Base-by-base conservation (phyloP, 2,797 vertebrate genomes). In the Zenarchopterus dispar region DNA sequence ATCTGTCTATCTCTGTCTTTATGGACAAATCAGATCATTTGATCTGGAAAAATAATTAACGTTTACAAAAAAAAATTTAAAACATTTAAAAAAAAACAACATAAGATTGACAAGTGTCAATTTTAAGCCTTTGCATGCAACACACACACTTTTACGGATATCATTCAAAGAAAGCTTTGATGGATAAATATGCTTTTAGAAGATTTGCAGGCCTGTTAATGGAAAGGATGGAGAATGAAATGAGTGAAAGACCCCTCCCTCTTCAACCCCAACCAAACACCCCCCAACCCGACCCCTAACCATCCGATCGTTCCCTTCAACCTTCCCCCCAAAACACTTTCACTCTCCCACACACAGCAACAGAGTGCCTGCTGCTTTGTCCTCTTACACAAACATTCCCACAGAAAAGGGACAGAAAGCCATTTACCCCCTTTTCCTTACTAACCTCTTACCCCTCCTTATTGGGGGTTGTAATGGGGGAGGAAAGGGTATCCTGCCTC, bases 381-480 rank as follows among this genome's bases (percentile, higher is more conserved):
- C 75, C 76, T 70, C 85, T 88, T 90, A 84, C 87, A 84, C 88
- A 91, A 91, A 90, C 89, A 91, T 90, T 91, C 90, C 89, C 90
- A 91, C 85, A 89, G 80, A 84, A 84, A 88, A 83, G 62, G 73
- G 78, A 71, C 71, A 78, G 77, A 85, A 89, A 89, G 86, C 80
- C 82, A 83, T 90, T 91, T 89, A 89, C 81, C 85, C 79, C 76
- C 74, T 79, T 86, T 89, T 85, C 80, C 85, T 81, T 65, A 78
- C 84, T 78, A 79, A 54, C 72, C 70, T 52, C 79, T 49, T 46
- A 22, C 50, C 33, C 26, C 62, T 61, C 42, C 46, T 41, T 13
- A 15, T 19, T 22, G 55, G 69, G 75, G 80, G 77, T 80, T 88
- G 77, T 67, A 66, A 44, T 68, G 62, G 80, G 67, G 71, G 64